Percentiles rank a stretch among this genome's conserved stretches.
These are phyloP conservation scores for Procambarus virginalis DNA, from an alignment of 1,140 invertebrate species.

Conservation along the genomic window DNA sequence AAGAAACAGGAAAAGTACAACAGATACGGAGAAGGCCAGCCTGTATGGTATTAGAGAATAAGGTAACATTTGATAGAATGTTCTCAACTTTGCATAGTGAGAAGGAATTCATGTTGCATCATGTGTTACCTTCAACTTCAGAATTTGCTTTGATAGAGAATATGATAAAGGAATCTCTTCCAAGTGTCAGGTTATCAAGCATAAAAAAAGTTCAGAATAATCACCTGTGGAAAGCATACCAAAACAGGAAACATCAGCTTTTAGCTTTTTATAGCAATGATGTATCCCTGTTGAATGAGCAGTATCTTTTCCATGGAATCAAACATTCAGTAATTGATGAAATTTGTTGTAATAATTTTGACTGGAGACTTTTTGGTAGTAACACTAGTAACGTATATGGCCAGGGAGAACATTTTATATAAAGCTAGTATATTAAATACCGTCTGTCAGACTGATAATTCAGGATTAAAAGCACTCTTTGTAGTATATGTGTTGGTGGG, in stretches of 20 bases:
- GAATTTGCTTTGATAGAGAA: slow-evolving; percentile 58
- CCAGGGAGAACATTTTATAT: slow-evolving; percentile 66
- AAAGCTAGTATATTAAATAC: slow-evolving; percentile 29
- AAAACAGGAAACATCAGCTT: slow-evolving; percentile 61
- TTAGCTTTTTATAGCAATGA: slow-evolving; percentile 16
- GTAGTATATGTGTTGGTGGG: slow-evolving; percentile 62
- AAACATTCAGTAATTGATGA: slow-evolving; percentile 43
- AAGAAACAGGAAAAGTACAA: background rate
- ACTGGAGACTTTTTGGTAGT: slow-evolving; percentile 67
- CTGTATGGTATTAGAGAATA: background rate
- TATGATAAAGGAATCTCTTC: slow-evolving; percentile 27
- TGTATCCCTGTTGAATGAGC: slow-evolving; percentile 39
- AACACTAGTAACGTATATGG: slow-evolving; percentile 65
- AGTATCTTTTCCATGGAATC: slow-evolving; percentile 68
- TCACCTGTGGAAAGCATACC: slow-evolving; percentile 64
- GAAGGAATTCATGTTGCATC: slow-evolving; percentile 19
- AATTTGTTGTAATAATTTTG: slow-evolving; percentile 62
- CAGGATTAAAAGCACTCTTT: slow-evolving; percentile 38
- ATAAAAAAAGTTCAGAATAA: slow-evolving; percentile 50
- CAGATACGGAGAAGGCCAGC: slow-evolving; percentile 52
- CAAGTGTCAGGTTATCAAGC: background rate
- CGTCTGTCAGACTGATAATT: slow-evolving; percentile 24
- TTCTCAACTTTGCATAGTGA: slow-evolving; percentile 7
- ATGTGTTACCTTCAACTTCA: slow-evolving; percentile 15
- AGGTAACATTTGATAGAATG: slow-evolving; percentile 43